Base-by-base conservation (phyloP, 2,797 vertebrate species). In the Micropoecilia bifurca region DNA sequence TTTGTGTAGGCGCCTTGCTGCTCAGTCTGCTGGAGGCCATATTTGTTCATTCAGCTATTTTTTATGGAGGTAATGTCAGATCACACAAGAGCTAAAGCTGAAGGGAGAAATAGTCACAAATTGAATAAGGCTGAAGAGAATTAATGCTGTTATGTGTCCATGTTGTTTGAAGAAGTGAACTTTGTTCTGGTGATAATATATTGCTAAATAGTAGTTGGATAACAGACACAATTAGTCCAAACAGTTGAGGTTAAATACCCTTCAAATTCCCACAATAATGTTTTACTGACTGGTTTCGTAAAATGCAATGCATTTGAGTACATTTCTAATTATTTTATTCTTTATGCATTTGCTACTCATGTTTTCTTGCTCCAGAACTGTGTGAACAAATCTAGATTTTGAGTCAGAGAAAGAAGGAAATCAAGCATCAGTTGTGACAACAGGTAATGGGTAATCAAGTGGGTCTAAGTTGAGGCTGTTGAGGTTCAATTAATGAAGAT, bases 1-100 rank as follows among this genome's bases (percentile, higher is more conserved):
- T 86, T 22, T 50, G 79, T 86, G 45, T 78, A 78, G 84, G 73
- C 13, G 57, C 66, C 16, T 61, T 66, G 78, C 28, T 43, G 85
- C 73, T 47, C 75, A 18, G 73, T 73, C 77, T 10, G 76, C 86
- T n/a, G 46, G 10, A 6, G 75, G 88, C 78, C 76, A 80, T 90
- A 82, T 85, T 77, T 86, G 81, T 73, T 87, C 88, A 80, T 85
- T 85, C 71, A 83, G 71, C 86, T 71, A 68, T 55, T 55, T 57
- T 71, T 81, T 88, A 88, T 80, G 73, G 75, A 39, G 73, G 71
- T 83, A 59, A 59, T 59, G 41, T 89, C 78, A 86, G 68, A 80
- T 76, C 63, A 77, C 57, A 50, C 68, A 76, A 69, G 77, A 90
- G 83, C 71, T 63, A 50, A 45, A 73, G 73, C 69, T 75, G n/a